phyloP scores from a whole-genome alignment of 2,888 invertebrate species.

The Stegophylla sp. region DNA sequence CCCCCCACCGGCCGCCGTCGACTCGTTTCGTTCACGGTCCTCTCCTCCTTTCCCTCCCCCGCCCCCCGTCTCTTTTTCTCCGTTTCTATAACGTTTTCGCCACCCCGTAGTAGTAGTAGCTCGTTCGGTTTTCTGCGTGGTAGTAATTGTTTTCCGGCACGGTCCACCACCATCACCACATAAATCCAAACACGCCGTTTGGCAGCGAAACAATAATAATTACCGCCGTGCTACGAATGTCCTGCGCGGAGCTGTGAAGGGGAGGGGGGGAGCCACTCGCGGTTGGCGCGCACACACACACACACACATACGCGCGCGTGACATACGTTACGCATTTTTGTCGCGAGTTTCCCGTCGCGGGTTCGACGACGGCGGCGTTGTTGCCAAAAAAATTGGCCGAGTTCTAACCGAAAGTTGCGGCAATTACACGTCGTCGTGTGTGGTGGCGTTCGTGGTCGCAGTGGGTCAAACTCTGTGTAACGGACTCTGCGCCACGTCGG shows the following conservation, averaged over 20 bases:
- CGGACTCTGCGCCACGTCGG: background rate
- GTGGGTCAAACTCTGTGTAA: background rate
- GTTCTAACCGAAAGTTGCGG: constrained; percentile 1
- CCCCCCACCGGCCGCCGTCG: background rate
- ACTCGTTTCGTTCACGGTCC: background rate
- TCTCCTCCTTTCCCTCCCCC: background rate
- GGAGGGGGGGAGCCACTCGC: background rate
- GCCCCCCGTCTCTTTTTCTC: background rate
- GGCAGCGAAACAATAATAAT: constrained; percentile 53
- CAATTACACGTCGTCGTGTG: constrained; percentile 13
- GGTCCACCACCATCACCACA: background rate
- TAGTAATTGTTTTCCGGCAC: constrained; percentile 38
- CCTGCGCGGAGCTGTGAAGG: too few species aligned
- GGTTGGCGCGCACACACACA: too few species aligned
- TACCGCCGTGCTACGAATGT: background rate
- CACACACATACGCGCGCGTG: too few species aligned
- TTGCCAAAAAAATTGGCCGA: constrained; percentile 49
- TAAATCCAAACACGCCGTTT: constrained; percentile 38
- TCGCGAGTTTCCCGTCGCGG: background rate
- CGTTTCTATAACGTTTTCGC: background rate
- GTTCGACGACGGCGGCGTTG: too few species aligned
- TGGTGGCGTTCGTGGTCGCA: background rate
- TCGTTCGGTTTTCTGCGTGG: background rate
- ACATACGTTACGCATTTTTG: constrained; percentile 18
- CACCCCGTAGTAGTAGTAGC: too few species aligned